These are phyloP conservation scores for Enteromius afrohamiltoni DNA, from an alignment of 2,797 vertebrate species.

Conservation along the genomic window DNA sequence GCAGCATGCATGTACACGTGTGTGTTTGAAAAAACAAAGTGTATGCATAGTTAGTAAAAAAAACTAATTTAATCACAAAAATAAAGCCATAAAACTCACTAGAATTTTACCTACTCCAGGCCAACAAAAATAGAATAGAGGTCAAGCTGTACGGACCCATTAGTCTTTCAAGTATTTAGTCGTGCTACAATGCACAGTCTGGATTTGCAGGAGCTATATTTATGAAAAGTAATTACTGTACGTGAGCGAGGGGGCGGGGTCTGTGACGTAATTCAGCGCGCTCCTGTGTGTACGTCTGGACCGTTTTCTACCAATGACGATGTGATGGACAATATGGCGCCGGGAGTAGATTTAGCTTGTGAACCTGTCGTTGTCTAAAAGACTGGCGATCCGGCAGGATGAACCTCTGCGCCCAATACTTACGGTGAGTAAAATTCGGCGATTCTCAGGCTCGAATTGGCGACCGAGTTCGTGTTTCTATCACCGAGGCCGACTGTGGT, in stretches of 20 bases:
- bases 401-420: slow-evolving; percentile 80
- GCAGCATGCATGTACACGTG: no score
- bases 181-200: neutral
- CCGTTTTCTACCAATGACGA: slow-evolving; percentile 56
- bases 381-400: slow-evolving; percentile 74
- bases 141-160: neutral
- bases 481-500: neutral
- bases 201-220: neutral
- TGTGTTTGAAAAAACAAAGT: no score
- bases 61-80: no score
- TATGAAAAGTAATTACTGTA: neutral
- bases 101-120: neutral
- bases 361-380: slow-evolving; percentile 71
- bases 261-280: slow-evolving; percentile 13
- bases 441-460: neutral
- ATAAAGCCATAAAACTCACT: neutral
- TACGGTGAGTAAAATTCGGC: slow-evolving; percentile 70
- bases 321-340: slow-evolving; percentile 82
- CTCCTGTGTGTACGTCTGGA: slow-evolving; percentile 42
- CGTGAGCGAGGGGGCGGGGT: neutral
- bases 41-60: no score
- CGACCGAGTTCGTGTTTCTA: neutral
- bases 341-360: slow-evolving; percentile 70
- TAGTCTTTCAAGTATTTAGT: neutral
- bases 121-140: neutral